These are phyloP conservation scores for Lerema accius DNA, from an alignment of 1,140 invertebrate species.

Conservation along the genomic window DNA sequence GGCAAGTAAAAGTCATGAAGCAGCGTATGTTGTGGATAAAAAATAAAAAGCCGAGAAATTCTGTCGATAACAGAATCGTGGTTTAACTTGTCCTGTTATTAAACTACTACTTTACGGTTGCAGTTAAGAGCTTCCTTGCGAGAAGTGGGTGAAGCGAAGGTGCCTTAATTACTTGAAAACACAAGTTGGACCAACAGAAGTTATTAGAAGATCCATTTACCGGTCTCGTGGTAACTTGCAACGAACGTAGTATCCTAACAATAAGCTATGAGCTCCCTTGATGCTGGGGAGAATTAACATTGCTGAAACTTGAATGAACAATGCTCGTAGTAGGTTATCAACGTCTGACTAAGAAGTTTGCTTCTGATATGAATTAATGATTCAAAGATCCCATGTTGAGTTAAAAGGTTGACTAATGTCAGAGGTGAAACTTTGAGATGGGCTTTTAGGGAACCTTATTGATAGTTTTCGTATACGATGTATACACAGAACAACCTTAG, in stretches of 20 bases:
- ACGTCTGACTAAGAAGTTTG: constrained; percentile 20
- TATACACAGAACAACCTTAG: too few species aligned
- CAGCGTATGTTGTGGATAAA: neutral
- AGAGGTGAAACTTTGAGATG: constrained; percentile 14
- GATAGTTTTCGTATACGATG: too few species aligned
- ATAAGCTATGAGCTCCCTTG: constrained; percentile 26
- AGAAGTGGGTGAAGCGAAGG: constrained; percentile 3
- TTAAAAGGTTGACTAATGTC: constrained; percentile 12
- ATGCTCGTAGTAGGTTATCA: constrained; percentile 38
- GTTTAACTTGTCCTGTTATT: neutral
- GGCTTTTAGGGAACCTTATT: neutral
- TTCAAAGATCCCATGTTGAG: neutral
- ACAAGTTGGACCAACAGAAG: constrained; percentile 17
- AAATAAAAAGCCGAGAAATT: neutral
- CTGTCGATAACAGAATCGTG: neutral
- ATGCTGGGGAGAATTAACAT: constrained; percentile 47
- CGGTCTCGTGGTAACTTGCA: constrained; percentile 21
- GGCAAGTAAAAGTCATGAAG: too few species aligned
- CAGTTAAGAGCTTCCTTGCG: constrained; percentile 2
- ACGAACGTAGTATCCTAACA: constrained; percentile 34
- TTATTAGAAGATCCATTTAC: constrained; percentile 30
- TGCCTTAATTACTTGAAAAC: constrained; percentile 26
- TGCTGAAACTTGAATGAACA: constrained; percentile 53
- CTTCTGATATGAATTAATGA: constrained; percentile 27
- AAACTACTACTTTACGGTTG: constrained; percentile 1